These are phyloP conservation scores for Cotesia typhae DNA, from an alignment of 1,140 invertebrate genomes.

Conservation along the genomic window DNA sequence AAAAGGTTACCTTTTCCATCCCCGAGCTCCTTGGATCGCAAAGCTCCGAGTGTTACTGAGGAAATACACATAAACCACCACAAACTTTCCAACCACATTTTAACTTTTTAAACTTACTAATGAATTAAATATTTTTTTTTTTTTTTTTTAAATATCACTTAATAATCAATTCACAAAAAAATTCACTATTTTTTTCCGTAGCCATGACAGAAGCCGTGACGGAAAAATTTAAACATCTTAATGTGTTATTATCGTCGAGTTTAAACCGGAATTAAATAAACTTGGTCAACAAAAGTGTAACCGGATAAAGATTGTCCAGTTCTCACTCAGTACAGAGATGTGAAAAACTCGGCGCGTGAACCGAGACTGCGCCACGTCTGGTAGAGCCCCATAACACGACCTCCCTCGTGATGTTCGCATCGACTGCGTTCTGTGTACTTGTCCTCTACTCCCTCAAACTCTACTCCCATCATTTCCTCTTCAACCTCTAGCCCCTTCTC, in stretches of 20 bases:
- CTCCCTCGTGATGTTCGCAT: slow-evolving; percentile 9
- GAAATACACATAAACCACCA: slow-evolving; percentile 58
- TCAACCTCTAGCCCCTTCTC: slow-evolving; percentile 3
- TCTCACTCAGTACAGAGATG: slow-evolving; percentile 52
- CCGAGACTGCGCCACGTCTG: slow-evolving; percentile 57
- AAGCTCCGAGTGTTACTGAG: slow-evolving; percentile 56
- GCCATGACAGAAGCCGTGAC: too few species aligned
- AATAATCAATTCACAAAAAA: not conserved
- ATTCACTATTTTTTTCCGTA: not conserved
- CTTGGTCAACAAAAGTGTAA: slow-evolving; percentile 33
- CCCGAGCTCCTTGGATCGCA: slow-evolving; percentile 56
- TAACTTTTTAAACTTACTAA: not conserved
- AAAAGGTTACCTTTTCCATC: slow-evolving; percentile 50
- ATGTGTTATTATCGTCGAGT: slow-evolving; percentile 12
- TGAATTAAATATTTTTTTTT: too few species aligned
- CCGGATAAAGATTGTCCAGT: not conserved
- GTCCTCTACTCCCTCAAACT: slow-evolving; percentile 29
- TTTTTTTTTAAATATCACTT: too few species aligned
- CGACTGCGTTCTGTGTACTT: slow-evolving; percentile 8
- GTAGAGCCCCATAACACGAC: slow-evolving; percentile 33
- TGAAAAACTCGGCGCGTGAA: slow-evolving; percentile 54
- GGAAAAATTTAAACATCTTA: not conserved
- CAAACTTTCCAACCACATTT: slow-evolving; percentile 56
- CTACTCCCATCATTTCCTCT: slow-evolving; percentile 7
- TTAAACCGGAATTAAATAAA: slow-evolving; percentile 59